phyloP scores from a whole-genome alignment of 2,113 vertebrate species.

The Antennarius striatus region DNA sequence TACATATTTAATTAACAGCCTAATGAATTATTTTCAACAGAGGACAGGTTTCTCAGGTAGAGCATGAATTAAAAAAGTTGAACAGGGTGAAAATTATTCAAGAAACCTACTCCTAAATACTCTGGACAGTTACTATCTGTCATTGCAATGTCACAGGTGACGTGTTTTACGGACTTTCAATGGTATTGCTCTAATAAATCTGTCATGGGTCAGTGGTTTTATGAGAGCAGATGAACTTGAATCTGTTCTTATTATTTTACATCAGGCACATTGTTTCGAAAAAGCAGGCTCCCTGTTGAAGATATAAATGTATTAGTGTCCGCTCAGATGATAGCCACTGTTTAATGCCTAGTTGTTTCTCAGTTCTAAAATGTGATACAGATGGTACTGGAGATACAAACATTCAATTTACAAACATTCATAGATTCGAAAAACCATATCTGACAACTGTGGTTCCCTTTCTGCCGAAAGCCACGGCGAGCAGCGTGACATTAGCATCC shows the following conservation, averaged over 20 bases:
- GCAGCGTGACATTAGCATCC: no score
- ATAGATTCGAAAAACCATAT: no score
- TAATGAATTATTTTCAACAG: conserved; percentile 14
- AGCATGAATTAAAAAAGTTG: neutral
- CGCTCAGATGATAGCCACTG: neutral
- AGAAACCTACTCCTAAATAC: conserved; percentile 7
- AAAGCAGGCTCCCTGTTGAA: neutral
- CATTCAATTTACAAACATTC: no score
- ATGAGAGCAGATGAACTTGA: conserved; percentile 5
- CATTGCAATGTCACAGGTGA: conserved; percentile 15
- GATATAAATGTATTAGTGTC: no score
- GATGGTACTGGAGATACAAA: no score
- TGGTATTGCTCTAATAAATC: conserved; percentile 10
- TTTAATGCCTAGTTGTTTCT: conserved; percentile 14
- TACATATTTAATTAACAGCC: no score
- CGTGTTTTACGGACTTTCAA: conserved; percentile 18
- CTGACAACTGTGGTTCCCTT: no score
- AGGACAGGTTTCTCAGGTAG: conserved; percentile 7
- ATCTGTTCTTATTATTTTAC: conserved; percentile 8
- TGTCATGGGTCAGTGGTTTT: conserved; percentile 1
- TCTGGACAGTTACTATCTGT: neutral
- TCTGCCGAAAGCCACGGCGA: no score
- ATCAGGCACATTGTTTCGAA: conserved; percentile 1
- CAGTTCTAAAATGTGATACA: neutral
- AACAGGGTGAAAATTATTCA: neutral